phyloP scores from a whole-genome alignment of 2,888 invertebrate species.

The Aphodius sticticus region DNA sequence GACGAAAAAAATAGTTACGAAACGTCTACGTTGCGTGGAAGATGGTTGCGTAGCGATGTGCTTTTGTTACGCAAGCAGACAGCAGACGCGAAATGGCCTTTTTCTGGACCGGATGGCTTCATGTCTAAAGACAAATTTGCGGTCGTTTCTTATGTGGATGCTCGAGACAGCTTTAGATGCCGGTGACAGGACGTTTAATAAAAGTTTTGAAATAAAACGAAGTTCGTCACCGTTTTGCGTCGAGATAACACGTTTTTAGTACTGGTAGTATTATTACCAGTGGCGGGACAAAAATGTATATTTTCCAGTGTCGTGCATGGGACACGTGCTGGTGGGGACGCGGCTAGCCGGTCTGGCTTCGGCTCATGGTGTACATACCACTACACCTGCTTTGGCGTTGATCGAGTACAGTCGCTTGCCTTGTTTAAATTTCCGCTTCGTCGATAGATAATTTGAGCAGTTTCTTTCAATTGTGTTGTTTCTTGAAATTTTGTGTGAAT shows the following conservation, averaged over 20 bases:
- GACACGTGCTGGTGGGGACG: no score
- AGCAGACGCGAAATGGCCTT: background rate
- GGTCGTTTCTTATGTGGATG: constrained; percentile 4
- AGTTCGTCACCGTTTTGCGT: background rate
- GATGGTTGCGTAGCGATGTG: constrained; percentile 4
- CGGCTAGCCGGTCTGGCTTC: no score
- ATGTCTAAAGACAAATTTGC: background rate
- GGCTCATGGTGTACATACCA: no score
- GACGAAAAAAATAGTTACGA: background rate
- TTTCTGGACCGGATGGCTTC: background rate
- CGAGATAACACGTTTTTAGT: background rate
- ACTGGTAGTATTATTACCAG: background rate
- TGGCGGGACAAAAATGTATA: no score
- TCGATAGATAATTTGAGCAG: no score
- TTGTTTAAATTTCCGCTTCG: no score
- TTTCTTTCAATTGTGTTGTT: no score
- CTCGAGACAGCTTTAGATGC: background rate
- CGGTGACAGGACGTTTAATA: constrained; percentile 14
- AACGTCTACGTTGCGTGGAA: background rate
- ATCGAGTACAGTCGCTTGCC: no score
- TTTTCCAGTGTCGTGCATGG: no score
- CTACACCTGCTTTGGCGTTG: no score
- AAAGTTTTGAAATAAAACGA: constrained; percentile 5
- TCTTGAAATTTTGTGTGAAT: no score
- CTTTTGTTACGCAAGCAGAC: background rate